Conservation (phyloP, 2,113 vertebrate species). For the Saimiri boliviensis region DNA sequence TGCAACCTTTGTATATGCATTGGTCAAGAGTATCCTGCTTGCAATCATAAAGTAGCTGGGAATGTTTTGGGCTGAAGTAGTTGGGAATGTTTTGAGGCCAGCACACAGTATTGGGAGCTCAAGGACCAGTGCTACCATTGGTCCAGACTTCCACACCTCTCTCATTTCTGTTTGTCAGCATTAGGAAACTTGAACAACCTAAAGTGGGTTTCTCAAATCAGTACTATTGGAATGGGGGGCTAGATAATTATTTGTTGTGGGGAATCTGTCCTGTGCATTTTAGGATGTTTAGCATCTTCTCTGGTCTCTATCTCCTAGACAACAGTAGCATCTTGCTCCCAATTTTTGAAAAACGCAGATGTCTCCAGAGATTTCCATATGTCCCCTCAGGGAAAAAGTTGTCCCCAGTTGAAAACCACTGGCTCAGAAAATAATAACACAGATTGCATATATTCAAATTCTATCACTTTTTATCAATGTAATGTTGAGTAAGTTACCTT, state of each 20-base stretch:
- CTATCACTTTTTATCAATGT: not conserved
- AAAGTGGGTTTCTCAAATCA: not conserved
- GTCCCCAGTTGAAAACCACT: not conserved
- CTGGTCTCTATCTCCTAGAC: not conserved
- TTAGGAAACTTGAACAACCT: not conserved
- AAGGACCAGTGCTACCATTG: not conserved
- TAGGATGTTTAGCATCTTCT: not conserved
- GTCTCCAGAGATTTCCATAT: not conserved
- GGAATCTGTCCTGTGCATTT: not conserved
- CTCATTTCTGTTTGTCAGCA: not conserved
- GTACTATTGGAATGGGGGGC: not conserved
- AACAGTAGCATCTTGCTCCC: not conserved
- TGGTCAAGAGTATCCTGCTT: not conserved
- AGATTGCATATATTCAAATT: not conserved
- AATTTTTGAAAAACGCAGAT: not conserved
- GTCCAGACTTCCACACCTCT: not conserved
- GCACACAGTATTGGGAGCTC: not conserved
- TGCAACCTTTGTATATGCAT: not conserved
- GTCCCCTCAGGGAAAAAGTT: not conserved
- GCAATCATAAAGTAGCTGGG: not conserved
- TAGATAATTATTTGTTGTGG: not conserved
- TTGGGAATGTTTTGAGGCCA: not conserved
- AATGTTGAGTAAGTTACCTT: not conserved
- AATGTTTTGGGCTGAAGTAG: not conserved
- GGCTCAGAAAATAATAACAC: not conserved